Evolutionary conservation across 2,797 vertebrate species (phyloP), one percentile per base, ranked within the genome.

Genomic region (Decapterus maruadsi): DNA sequence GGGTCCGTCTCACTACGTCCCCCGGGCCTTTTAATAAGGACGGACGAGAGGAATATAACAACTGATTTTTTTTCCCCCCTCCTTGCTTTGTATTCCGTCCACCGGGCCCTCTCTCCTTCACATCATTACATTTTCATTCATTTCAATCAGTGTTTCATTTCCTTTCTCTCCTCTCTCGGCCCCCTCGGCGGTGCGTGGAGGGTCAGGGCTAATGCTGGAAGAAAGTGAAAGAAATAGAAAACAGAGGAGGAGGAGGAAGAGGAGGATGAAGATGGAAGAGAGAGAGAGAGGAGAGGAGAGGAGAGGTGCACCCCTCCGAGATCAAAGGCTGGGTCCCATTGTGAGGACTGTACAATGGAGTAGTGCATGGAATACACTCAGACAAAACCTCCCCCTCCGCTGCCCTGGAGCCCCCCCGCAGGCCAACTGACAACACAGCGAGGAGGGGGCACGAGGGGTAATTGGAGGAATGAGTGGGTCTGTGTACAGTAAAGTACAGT

Each of bases 251-350:
- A 68, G 43, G 68, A 81, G 62, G 43, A 60, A 14, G 50, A 58
- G 36, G 62, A 65, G 62, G 68, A 78, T n/a, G 69, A 72, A 6
- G 51, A 63, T 38, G 54, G 16, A 42, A 40, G 63, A 67, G 48
- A 17, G 61, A 74, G 78, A 17, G 61, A 1, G 42, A 1, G 42
- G 14, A 4, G 42, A 43, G 42, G 54, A 62, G 75, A 75, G 78
- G 78, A 78, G 81, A 84, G 75, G 85, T 82, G 77, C 78, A 89
- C 88, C 92, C 92, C 82, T 90, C 85, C 45, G 79, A 91, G 88
- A 94, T 95, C 94, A 95, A 96, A 95, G 91, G 66, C 84, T 85
- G 4, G 0, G 57, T 77, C 64, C 91, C 84, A 93, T 95, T 95
- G 92, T 95, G 89, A 86, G 72, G 75, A 86, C 82, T 87, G 83